Base-by-base conservation (phyloP, 2,113 vertebrate genomes). In the Pelvicachromis taeniatus region DNA sequence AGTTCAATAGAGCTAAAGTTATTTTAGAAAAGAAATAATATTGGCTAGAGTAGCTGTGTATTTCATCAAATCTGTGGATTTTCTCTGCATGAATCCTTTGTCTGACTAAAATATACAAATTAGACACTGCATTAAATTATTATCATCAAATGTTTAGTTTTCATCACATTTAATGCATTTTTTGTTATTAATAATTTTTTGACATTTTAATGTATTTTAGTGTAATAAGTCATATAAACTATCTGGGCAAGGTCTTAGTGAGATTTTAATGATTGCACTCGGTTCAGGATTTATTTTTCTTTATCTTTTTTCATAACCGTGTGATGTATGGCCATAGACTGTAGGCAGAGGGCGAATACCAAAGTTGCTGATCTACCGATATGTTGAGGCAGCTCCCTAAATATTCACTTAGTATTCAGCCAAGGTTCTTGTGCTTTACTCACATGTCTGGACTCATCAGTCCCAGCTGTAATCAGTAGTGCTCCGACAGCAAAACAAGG, bases 371-470 rank as follows among this genome's bases (percentile, higher is more conserved):
- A 85, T 83, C 26, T 77, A 70, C 13, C 38, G 56, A 55, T 68
- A 29, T 77, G 45, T 79, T 14, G 61, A 82, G 68, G 58, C 21
- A 26, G 40, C 56, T 23, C 38, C 78, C 33, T 61, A 85, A 80
- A 79, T 63, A 85, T 90, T 88, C 56, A 70, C 77, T 94, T 90
- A 77, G 90, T 80, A 91, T 93, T 94, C 93, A 90, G 68, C 54
- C n/a, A 1, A 12, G 7, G 68, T 56, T 73, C 78, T 80, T 80
- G 68, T 77, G 86, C 82, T 93, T 91, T 93, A 87, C 91, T 93
- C 91, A 94, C 94, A 92, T 83, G 93, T 94, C 94, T 85, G 81
- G 79, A 83, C 85, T 94, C 92, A 91, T 94, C 92, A 94, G 90
- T 86, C 77, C 79, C 80, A 70, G 88, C 90, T 94, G 89, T 95